phyloP scores from a whole-genome alignment of 2,797 vertebrate genomes.

The Falco biarmicus region DNA sequence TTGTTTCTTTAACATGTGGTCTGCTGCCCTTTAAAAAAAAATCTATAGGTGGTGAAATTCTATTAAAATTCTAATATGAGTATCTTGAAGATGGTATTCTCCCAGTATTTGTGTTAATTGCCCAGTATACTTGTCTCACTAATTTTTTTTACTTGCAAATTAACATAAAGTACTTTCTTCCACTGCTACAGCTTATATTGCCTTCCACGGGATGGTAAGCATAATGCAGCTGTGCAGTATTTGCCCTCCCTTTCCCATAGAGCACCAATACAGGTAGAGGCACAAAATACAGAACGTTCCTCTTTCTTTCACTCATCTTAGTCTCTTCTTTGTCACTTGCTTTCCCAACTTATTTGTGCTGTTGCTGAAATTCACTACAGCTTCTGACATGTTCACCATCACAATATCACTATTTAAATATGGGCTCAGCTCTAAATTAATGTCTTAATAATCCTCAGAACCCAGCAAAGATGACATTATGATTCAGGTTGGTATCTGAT shows the following conservation, averaged over 20 bases:
- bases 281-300: neutral
- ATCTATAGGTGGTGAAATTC: neutral
- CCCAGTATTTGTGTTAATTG: neutral
- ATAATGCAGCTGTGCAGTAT: neutral
- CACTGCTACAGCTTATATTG: neutral
- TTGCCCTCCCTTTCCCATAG: neutral
- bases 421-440: neutral
- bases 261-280: neutral
- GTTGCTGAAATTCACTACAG: neutral
- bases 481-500: neutral
- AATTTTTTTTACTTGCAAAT: neutral
- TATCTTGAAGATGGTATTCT: neutral
- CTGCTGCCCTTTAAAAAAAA: neutral
- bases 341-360: neutral
- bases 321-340: neutral
- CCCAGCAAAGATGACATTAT: neutral
- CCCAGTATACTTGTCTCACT: neutral
- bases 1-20: neutral
- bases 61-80: neutral
- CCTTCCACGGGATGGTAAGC: neutral
- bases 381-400: neutral
- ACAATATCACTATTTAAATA: neutral
- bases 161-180: neutral
- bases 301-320: neutral
- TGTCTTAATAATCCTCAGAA: neutral